phyloP scores from a whole-genome alignment of 1,140 invertebrate genomes.

The Drosophila grimshawi region DNA sequence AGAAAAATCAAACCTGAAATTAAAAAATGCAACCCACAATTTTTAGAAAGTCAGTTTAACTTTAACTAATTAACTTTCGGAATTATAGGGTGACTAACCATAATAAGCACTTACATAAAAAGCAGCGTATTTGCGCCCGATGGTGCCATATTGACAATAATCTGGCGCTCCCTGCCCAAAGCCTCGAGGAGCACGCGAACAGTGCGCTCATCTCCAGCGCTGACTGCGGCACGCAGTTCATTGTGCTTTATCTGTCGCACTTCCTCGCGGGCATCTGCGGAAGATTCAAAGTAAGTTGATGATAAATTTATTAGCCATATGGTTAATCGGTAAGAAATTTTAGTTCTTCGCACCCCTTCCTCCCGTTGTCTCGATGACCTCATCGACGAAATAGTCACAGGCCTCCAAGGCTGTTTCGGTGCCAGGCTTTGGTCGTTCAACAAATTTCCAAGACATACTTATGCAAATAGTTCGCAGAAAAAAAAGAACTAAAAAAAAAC shows the following conservation, averaged over 20 bases:
- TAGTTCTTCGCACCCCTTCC: conserved; percentile 40
- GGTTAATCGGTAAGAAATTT: background rate
- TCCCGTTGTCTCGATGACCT: conserved; percentile 84
- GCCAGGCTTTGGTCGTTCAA: conserved; percentile 79
- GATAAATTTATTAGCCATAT: conserved; percentile 20
- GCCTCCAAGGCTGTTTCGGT: conserved; percentile 88
- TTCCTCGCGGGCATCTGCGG: conserved; percentile 89
- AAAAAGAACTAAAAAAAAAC: conserved; percentile 2
- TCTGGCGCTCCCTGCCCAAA: conserved; percentile 88
- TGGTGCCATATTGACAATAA: conserved; percentile 93
- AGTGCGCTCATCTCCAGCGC: conserved; percentile 88
- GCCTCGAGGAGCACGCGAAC: conserved; percentile 88
- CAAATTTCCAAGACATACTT: conserved; percentile 81
- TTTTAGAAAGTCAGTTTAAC: too few species aligned
- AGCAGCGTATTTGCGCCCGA: conserved; percentile 94
- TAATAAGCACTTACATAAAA: conserved; percentile 88
- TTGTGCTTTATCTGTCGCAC: conserved; percentile 89
- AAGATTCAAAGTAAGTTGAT: background rate
- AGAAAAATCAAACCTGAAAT: too few species aligned
- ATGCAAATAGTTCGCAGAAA: conserved; percentile 39
- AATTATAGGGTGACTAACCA: too few species aligned
- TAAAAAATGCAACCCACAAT: too few species aligned
- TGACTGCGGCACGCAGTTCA: conserved; percentile 90
- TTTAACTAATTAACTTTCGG: too few species aligned
- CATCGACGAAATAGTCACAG: conserved; percentile 89